Percentiles rank a stretch among this genome's conserved stretches.
Evolutionary conservation across 2,888 invertebrate species (phyloP).

Genomic region (Lithophane semibrunnea): DNA sequence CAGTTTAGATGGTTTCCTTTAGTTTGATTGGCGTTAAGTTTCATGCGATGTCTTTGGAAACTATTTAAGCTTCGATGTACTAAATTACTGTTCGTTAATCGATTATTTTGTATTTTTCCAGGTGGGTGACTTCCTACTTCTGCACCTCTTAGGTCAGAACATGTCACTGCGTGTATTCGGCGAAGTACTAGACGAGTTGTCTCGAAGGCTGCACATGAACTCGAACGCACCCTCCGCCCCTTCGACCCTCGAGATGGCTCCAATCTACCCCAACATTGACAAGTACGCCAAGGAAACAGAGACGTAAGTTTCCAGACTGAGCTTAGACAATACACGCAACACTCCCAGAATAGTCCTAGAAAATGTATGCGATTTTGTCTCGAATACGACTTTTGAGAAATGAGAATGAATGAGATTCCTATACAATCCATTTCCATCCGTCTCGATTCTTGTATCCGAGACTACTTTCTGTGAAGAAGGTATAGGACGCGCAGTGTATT

Average conservation of each 20-base stretch:
- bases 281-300: conserved; percentile 96
- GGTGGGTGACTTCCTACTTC: conserved; percentile 96
- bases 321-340: conserved; percentile 61
- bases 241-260: conserved; percentile 96
- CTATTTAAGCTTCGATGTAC: not conserved
- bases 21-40: not conserved
- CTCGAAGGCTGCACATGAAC: conserved; percentile 92
- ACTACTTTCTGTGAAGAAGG: conserved; percentile 44
- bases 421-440: conserved; percentile 53
- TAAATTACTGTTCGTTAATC: not conserved
- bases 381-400: conserved; percentile 57
- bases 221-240: conserved; percentile 96
- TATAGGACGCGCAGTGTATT: conserved; percentile 54
- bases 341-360: conserved; percentile 39
- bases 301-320: conserved; percentile 90
- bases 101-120: conserved; percentile 79
- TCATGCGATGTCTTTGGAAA: not conserved
- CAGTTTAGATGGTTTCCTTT: not conserved
- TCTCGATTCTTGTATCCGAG: conserved; percentile 61
- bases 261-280: conserved; percentile 95
- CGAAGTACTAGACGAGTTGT: conserved; percentile 95
- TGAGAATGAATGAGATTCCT: conserved; percentile 55
- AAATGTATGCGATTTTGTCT: conserved; percentile 50
- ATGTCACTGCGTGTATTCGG: conserved; percentile 95
- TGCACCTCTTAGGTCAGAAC: conserved; percentile 96